Percentiles rank a stretch among this genome's conserved stretches.
These are phyloP conservation scores for Melanerpes aurifrons DNA, from an alignment of 2,113 vertebrate species.

Conservation along the genomic window DNA sequence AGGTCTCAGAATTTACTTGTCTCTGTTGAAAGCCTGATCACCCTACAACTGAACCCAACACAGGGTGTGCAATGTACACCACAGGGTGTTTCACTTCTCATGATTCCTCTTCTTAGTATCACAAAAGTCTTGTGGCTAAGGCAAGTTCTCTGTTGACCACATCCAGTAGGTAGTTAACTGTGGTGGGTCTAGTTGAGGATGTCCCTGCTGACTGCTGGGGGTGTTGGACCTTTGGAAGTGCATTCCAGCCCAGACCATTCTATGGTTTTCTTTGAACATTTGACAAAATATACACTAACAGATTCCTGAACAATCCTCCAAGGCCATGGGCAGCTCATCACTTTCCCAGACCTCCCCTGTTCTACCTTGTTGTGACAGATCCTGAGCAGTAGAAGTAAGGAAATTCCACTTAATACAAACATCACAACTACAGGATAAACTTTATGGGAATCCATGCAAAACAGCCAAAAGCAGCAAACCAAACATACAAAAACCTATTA, in stretches of 20 bases:
- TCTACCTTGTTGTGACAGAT: background rate
- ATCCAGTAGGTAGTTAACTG: background rate
- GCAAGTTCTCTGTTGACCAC: background rate
- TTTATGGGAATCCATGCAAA: background rate
- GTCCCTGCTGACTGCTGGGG: too few species aligned
- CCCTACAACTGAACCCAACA: background rate
- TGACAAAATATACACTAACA: background rate
- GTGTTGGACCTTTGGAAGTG: too few species aligned
- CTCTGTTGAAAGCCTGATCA: background rate
- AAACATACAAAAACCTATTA: background rate
- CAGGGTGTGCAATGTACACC: background rate
- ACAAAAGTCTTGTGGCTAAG: background rate
- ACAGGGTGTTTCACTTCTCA: background rate
- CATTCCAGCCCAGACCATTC: too few species aligned
- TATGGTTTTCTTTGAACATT: background rate
- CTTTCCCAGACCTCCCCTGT: background rate
- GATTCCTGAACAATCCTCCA: background rate
- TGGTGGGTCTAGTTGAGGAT: too few species aligned
- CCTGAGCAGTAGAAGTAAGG: background rate
- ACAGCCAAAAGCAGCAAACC: background rate
- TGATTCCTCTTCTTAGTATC: background rate
- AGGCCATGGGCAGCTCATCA: background rate
- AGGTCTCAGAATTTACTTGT: background rate
- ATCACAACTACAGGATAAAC: background rate
- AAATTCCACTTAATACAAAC: background rate